phyloP scores from a whole-genome alignment of 2,888 invertebrate genomes.

The Keiferia lycopersicella region DNA sequence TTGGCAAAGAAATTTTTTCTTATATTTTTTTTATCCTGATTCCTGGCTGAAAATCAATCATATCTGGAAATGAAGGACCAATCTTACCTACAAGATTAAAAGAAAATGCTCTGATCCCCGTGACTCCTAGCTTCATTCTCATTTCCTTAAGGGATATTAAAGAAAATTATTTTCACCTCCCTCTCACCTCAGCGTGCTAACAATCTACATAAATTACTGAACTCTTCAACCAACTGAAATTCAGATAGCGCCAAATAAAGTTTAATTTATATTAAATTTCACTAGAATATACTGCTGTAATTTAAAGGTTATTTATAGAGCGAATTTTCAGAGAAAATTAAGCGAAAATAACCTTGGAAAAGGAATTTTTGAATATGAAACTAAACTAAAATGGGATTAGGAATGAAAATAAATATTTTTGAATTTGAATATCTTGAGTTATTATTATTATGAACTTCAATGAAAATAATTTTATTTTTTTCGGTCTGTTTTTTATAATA shows the following conservation, averaged over 20 bases:
- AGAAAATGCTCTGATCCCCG: constrained; percentile 4
- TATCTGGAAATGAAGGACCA: neutral
- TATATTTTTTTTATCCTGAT: neutral
- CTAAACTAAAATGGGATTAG: neutral
- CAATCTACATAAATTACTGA: constrained; percentile 33
- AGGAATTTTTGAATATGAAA: neutral
- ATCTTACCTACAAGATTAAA: neutral
- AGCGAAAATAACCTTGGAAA: constrained; percentile 32
- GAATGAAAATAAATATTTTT: constrained; percentile 5
- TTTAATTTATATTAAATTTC: constrained; percentile 55
- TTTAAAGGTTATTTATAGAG: constrained; percentile 44
- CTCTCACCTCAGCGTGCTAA: constrained; percentile 18
- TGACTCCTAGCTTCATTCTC: constrained; percentile 45
- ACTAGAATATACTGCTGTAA: constrained; percentile 46
- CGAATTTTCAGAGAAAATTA: constrained; percentile 20
- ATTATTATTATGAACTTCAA: neutral
- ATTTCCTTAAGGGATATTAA: constrained; percentile 59
- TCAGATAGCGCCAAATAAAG: constrained; percentile 55
- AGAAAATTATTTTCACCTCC: constrained; percentile 67
- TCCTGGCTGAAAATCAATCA: neutral
- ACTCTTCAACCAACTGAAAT: constrained; percentile 30
- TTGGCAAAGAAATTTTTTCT: no score
- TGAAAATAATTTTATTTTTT: neutral
- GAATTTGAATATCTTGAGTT: neutral
- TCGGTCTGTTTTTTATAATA: neutral